Evolutionary conservation across 1,140 invertebrate species (phyloP).

Genomic region (Ladona fulva): DNA sequence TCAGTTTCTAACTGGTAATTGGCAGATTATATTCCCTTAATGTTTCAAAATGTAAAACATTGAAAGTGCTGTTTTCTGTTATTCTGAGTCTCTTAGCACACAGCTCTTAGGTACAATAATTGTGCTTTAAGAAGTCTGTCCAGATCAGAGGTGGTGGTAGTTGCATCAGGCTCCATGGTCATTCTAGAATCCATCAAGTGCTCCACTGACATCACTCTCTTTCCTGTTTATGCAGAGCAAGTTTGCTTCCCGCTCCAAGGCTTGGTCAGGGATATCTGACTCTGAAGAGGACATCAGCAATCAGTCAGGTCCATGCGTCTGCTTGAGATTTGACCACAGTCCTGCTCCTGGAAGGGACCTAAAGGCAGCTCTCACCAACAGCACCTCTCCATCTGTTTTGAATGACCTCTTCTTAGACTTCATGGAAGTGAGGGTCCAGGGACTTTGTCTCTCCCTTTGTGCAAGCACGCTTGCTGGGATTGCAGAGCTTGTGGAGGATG

Average conservation of each 20-base stretch:
- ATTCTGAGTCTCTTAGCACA: too few species aligned
- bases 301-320: not conserved
- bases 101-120: too few species aligned
- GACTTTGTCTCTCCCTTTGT: not conserved
- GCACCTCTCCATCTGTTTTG: not conserved
- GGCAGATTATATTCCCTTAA: too few species aligned
- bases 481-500: not conserved
- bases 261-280: not conserved
- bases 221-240: not conserved
- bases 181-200: not conserved
- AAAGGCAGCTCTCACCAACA: not conserved
- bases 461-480: not conserved
- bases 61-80: too few species aligned
- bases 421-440: not conserved
- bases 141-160: slow-evolving; percentile 2
- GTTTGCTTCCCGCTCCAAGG: not conserved
- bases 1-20: too few species aligned
- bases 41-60: too few species aligned
- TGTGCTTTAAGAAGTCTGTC: not conserved
- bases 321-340: not conserved
- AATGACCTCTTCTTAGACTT: not conserved
- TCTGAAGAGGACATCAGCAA: not conserved
- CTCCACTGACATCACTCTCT: not conserved
- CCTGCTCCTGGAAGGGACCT: not conserved
- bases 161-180: not conserved